Conservation (phyloP, 2,888 invertebrate genomes). For the Syrista parreyssii region DNA sequence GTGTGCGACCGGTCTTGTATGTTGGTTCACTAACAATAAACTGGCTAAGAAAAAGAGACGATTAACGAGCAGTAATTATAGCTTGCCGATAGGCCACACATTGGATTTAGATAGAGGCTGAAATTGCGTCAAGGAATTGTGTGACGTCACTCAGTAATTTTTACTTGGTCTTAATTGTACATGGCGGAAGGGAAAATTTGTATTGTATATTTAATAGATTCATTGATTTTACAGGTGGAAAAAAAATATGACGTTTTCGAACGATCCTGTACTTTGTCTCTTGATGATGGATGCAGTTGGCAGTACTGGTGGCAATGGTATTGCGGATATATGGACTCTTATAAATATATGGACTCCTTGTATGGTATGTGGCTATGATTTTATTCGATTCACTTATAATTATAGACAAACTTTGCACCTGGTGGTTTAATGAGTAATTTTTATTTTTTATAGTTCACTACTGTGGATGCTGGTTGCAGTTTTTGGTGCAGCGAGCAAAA, state of each 20-base stretch:
- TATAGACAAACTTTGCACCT: background rate
- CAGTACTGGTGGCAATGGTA: background rate
- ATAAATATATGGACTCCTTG: background rate
- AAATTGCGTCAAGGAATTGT: background rate
- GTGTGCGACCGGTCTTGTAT: constrained; percentile 2
- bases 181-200: background rate
- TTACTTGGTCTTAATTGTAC: background rate
- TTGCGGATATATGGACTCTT: background rate
- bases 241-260: background rate
- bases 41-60: background rate
- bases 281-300: background rate
- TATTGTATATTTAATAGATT: background rate
- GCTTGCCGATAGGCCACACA: background rate
- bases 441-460: background rate
- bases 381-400: background rate
- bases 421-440: background rate
- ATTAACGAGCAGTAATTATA: constrained; percentile 5
- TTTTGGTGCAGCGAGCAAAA: too few relatives aligned
- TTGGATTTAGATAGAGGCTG: background rate
- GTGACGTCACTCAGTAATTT: background rate
- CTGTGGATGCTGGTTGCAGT: background rate
- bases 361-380: background rate
- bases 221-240: background rate
- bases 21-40: background rate
- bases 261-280: too few relatives aligned